These are phyloP conservation scores for Apotomis turbidana DNA, from an alignment of 2,888 invertebrate genomes.

Conservation along the genomic window DNA sequence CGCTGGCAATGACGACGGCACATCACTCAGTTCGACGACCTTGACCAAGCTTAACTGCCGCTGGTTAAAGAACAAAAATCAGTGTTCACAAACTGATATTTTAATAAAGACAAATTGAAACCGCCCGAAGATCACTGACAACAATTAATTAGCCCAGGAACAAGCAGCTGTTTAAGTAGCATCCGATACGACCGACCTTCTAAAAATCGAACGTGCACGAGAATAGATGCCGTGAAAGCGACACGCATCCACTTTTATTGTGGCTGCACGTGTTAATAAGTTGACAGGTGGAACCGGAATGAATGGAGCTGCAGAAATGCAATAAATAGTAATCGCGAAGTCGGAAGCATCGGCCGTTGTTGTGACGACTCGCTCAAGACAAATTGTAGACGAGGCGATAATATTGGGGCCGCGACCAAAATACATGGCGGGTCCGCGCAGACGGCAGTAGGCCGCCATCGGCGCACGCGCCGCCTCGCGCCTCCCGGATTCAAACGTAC, in stretches of 20 bases:
- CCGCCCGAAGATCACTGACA: constrained; percentile 4
- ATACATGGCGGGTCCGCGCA: constrained; percentile 75
- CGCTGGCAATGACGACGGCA: background rate
- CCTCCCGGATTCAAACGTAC: constrained; percentile 68
- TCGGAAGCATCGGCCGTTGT: constrained; percentile 73
- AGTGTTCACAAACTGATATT: constrained; percentile 8
- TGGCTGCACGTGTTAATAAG: constrained; percentile 17
- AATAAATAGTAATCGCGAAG: constrained; percentile 61
- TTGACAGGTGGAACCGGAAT: constrained; percentile 39
- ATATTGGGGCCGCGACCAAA: constrained; percentile 82
- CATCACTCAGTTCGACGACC: constrained; percentile 11
- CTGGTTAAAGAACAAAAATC: background rate
- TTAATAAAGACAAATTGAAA: constrained; percentile 20
- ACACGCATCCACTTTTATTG: constrained; percentile 27
- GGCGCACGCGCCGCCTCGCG: constrained; percentile 76
- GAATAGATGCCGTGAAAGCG: constrained; percentile 31
- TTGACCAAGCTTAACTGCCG: constrained; percentile 12
- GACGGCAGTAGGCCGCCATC: constrained; percentile 79
- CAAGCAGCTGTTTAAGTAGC: constrained; percentile 31
- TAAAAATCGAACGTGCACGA: constrained; percentile 29
- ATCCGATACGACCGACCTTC: constrained; percentile 29
- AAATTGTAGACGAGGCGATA: constrained; percentile 78
- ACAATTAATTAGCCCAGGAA: constrained; percentile 19
- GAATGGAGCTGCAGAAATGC: constrained; percentile 51
- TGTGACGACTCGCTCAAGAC: constrained; percentile 79